phyloP scores from a whole-genome alignment of 1,140 invertebrate species.

The Hetaerina americana region DNA sequence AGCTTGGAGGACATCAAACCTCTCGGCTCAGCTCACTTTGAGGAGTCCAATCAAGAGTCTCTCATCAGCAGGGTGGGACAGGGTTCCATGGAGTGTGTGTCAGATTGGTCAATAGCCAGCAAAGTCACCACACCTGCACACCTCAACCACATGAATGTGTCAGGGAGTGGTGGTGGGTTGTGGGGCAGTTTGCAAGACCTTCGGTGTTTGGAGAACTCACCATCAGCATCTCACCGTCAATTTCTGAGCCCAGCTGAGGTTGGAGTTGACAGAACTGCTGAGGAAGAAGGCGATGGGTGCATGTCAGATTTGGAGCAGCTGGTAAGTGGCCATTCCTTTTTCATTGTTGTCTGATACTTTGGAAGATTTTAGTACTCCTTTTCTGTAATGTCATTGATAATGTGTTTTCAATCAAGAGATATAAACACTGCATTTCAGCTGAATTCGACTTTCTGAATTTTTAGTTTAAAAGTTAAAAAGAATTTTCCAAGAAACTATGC shows the following conservation, averaged over 20 bases:
- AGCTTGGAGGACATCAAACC: constrained; percentile 43
- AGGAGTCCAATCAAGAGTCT: not conserved
- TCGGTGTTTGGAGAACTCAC: constrained; percentile 18
- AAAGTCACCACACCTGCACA: not conserved
- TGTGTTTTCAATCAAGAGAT: too few species aligned
- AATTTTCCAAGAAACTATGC: too few species aligned
- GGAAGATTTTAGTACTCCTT: too few species aligned
- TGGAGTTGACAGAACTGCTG: constrained; percentile 28
- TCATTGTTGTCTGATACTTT: too few species aligned
- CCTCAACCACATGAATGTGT: not conserved
- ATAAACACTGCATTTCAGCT: too few species aligned
- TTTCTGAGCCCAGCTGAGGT: constrained; percentile 24
- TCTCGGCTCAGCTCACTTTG: constrained; percentile 15
- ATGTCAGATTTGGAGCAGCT: constrained; percentile 31
- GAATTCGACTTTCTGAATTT: too few species aligned
- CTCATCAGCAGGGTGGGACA: not conserved
- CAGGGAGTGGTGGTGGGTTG: constrained; percentile 16
- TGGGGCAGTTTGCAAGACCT: constrained; percentile 47
- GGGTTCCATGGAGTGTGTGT: not conserved
- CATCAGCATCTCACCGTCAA: not conserved
- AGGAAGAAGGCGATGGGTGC: constrained; percentile 19
- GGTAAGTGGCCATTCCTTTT: constrained; percentile 14
- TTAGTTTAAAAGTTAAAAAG: too few species aligned
- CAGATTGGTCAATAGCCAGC: not conserved
- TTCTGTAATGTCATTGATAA: too few species aligned